Evolutionary conservation across 2,797 vertebrate species (phyloP).

Genomic region (Scleropages formosus): DNA sequence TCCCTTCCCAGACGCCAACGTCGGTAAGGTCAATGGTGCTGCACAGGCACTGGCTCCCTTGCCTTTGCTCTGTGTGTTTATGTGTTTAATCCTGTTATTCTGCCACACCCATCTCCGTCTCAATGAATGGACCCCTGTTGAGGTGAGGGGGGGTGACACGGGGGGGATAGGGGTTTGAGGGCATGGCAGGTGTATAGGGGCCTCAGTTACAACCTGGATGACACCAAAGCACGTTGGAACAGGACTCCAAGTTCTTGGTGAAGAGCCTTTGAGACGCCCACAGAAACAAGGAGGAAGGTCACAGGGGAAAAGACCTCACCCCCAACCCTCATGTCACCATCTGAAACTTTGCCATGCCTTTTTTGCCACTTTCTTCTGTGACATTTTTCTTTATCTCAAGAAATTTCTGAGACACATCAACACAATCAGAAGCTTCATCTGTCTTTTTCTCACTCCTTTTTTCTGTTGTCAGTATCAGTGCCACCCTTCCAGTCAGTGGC

Average conservation of each 20-base stretch:
- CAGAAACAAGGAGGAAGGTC: background rate
- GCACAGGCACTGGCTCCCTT: background rate
- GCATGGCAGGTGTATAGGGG: constrained; percentile 12
- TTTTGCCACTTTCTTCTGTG: background rate
- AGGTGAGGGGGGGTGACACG: background rate
- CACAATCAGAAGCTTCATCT: background rate
- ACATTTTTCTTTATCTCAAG: background rate
- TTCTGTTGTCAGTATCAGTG: background rate
- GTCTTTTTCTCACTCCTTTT: background rate
- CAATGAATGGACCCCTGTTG: constrained; percentile 7
- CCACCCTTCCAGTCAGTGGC: background rate
- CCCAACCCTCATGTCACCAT: background rate
- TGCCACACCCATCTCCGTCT: background rate
- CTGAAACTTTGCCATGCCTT: background rate
- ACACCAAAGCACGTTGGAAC: constrained; percentile 11
- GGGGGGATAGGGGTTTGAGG: constrained; percentile 5
- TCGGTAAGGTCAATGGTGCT: background rate
- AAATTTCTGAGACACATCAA: background rate
- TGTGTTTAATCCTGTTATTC: constrained; percentile 8
- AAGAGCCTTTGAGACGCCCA: background rate
- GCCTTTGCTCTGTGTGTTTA: background rate
- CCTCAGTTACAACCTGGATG: background rate
- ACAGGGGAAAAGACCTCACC: background rate
- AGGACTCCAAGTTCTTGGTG: background rate
- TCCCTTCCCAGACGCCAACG: background rate